Percentiles rank a stretch among this genome's conserved stretches.
Conservation (phyloP, 1,140 invertebrate species). For the Atta cephalotes region DNA sequence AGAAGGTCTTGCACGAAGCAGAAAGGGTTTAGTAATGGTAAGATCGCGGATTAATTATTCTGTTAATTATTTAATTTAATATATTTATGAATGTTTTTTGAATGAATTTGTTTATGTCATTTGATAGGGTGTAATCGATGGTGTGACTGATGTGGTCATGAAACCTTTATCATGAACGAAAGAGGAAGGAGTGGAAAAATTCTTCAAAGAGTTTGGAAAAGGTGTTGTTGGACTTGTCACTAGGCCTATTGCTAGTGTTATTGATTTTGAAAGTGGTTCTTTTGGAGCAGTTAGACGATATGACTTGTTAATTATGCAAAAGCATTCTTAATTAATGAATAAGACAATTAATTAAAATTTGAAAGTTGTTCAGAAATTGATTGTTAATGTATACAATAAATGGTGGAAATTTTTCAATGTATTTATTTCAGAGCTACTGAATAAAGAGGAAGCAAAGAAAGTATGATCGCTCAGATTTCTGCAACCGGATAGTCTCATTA, state of each 20-base stretch:
- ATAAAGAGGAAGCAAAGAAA: slow-evolving; percentile 91
- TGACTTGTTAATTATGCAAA: too few species aligned
- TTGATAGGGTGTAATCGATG: slow-evolving; percentile 95
- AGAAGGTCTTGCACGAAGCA: slow-evolving; percentile 96
- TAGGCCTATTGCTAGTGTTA: slow-evolving; percentile 97
- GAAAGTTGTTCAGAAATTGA: slow-evolving; percentile 14
- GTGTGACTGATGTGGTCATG: slow-evolving; percentile 96
- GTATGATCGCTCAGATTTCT: slow-evolving; percentile 95
- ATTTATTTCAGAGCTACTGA: slow-evolving; percentile 90
- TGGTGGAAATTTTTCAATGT: background rate
- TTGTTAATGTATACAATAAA: background rate
- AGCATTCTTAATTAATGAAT: too few species aligned
- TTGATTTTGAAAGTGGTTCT: slow-evolving; percentile 98
- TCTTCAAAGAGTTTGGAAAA: slow-evolving; percentile 98
- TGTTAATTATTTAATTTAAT: background rate
- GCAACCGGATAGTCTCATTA: slow-evolving; percentile 93
- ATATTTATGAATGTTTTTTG: too few species aligned
- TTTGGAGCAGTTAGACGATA: too few species aligned
- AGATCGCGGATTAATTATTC: slow-evolving; percentile 69
- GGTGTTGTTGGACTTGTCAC: slow-evolving; percentile 97
- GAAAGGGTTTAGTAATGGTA: slow-evolving; percentile 98
- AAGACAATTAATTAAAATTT: background rate
- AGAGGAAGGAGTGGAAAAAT: slow-evolving; percentile 97
- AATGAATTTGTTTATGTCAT: slow-evolving; percentile 16
- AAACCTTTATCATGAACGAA: slow-evolving; percentile 98